Evolutionary conservation across 2,888 invertebrate genomes (phyloP).

Genomic region (Yponomeuta malinellus): DNA sequence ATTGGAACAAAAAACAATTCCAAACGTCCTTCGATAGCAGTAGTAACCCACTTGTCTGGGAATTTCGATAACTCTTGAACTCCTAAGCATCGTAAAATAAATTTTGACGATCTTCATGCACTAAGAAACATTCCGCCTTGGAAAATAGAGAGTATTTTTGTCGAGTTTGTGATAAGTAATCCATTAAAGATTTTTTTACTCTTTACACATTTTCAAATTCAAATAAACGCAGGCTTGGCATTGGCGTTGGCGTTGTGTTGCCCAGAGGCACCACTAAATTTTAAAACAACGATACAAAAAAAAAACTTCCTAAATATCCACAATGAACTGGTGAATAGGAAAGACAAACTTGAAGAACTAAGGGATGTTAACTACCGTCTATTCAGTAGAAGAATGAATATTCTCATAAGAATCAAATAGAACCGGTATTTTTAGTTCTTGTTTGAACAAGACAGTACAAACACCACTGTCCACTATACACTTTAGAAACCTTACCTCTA

Average conservation of each 20-base stretch:
- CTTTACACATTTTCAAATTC: neutral
- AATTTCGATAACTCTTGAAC: slow-evolving; percentile 61
- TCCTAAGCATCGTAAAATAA: slow-evolving; percentile 34
- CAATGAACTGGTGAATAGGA: slow-evolving; percentile 10
- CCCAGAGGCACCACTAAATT: neutral
- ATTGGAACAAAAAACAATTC: slow-evolving; percentile 59
- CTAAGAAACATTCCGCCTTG: neutral
- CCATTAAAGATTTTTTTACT: neutral
- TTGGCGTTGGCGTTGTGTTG: no score
- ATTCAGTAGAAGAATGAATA: slow-evolving; percentile 13
- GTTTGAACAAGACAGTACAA: neutral
- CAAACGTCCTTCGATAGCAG: slow-evolving; percentile 46
- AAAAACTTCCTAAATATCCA: neutral
- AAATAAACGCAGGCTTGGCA: neutral
- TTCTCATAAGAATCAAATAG: slow-evolving; percentile 16
- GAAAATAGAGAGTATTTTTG: neutral
- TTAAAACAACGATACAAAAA: neutral
- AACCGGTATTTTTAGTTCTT: neutral
- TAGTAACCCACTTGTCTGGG: slow-evolving; percentile 57
- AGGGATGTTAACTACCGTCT: slow-evolving; percentile 14
- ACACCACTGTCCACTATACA: neutral
- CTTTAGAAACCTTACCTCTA: neutral
- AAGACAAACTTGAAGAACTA: slow-evolving; percentile 11
- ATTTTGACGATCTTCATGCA: neutral
- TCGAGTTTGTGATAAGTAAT: neutral